Conservation (phyloP, 2,113 vertebrate genomes). For the Tursiops truncatus region DNA sequence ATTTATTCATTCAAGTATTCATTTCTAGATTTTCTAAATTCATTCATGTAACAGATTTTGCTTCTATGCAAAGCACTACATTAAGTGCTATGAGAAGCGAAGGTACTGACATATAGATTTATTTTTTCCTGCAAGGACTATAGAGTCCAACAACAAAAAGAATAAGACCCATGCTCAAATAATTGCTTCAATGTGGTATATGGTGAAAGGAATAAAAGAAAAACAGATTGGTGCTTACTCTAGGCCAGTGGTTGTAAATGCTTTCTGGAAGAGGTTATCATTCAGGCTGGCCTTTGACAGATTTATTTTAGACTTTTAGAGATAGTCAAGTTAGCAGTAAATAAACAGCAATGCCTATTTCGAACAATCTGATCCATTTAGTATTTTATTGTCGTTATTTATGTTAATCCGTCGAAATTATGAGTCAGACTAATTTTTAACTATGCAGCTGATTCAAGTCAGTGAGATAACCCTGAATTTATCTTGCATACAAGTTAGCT, state of each 20-base stretch:
- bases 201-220: neutral
- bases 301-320: neutral
- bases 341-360: neutral
- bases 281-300: neutral
- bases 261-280: neutral
- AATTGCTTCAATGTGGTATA: neutral
- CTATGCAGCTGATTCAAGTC: neutral
- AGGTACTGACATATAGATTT: neutral
- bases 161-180: neutral
- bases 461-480: neutral
- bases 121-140: neutral
- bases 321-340: neutral
- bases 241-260: neutral
- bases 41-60: neutral
- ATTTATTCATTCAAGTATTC: neutral
- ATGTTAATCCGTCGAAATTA: neutral
- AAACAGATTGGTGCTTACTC: neutral
- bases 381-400: neutral
- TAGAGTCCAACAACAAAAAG: neutral
- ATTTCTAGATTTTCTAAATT: neutral
- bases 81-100: neutral
- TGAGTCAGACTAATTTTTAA: conserved; percentile 21
- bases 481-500: neutral
- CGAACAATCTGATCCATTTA: neutral
- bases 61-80: neutral